Percentiles rank a stretch among this genome's conserved stretches.
Evolutionary conservation across 2,888 invertebrate genomes (phyloP).

Genomic region (Nowickia ferox): DNA sequence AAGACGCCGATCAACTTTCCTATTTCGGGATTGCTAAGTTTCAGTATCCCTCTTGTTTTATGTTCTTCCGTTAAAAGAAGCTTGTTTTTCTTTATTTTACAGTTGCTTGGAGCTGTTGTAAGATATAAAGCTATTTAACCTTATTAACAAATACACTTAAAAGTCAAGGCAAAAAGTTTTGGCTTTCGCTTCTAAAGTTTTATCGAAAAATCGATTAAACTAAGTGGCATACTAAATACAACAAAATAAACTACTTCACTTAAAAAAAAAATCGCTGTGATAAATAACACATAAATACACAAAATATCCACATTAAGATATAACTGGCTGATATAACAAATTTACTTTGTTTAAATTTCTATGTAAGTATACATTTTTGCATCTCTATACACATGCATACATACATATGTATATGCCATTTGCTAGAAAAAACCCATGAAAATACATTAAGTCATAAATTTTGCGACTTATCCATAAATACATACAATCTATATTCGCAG

Average conservation of each 20-base stretch:
- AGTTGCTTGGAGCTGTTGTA: too few relatives aligned
- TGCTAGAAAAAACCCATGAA: slow-evolving; percentile 53
- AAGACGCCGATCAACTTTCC: too few relatives aligned
- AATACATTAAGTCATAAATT: slow-evolving; percentile 71
- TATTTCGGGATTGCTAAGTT: too few relatives aligned
- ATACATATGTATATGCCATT: background rate
- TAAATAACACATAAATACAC: slow-evolving; percentile 57
- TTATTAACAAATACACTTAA: too few relatives aligned
- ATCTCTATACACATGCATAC: background rate
- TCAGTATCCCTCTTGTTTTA: too few relatives aligned
- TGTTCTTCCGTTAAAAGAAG: too few relatives aligned
- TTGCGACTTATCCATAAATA: slow-evolving; percentile 71
- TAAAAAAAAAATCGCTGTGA: slow-evolving; percentile 17
- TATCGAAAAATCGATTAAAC: too few relatives aligned
- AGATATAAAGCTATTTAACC: too few relatives aligned
- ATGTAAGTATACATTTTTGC: background rate
- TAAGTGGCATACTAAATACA: too few relatives aligned
- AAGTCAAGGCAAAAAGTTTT: too few relatives aligned
- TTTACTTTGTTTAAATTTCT: slow-evolving; percentile 30
- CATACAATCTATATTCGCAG: slow-evolving; percentile 61
- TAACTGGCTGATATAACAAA: slow-evolving; percentile 56
- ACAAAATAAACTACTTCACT: background rate
- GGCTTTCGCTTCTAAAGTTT: too few relatives aligned
- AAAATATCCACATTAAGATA: slow-evolving; percentile 67
- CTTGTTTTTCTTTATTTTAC: too few relatives aligned